phyloP scores from a whole-genome alignment of 2,113 vertebrate genomes.

The Spea bombifrons region DNA sequence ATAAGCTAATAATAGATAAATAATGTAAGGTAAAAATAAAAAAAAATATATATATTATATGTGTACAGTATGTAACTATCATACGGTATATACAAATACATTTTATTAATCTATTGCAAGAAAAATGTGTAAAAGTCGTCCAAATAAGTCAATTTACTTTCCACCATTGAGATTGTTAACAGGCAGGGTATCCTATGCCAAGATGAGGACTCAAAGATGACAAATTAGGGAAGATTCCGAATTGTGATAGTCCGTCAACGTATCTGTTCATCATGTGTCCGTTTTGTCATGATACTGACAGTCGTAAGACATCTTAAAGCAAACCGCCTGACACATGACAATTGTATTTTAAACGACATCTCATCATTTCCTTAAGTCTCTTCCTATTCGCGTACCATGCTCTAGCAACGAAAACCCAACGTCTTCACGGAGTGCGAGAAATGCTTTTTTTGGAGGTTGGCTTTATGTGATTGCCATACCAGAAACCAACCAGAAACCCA shows the following conservation, averaged over 20 bases:
- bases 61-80: too few relatives aligned
- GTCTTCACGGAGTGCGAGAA: neutral
- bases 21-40: too few relatives aligned
- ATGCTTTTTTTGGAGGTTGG: neutral
- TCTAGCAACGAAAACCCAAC: neutral
- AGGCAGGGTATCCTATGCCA: slow-evolving; percentile 2
- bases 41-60: too few relatives aligned
- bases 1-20: too few relatives aligned
- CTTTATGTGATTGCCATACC: too few relatives aligned
- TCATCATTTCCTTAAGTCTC: slow-evolving; percentile 17
- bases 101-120: too few relatives aligned
- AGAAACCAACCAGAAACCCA: too few relatives aligned
- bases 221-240: slow-evolving; percentile 14
- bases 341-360: slow-evolving; percentile 12
- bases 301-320: neutral
- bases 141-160: neutral
- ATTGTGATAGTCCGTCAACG: slow-evolving; percentile 1
- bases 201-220: slow-evolving; percentile 4
- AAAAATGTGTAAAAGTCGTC: too few relatives aligned
- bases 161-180: neutral
- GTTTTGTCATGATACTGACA: slow-evolving; percentile 29
- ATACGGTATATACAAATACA: too few relatives aligned
- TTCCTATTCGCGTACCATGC: neutral
- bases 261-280: slow-evolving; percentile 27
- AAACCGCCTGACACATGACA: slow-evolving; percentile 10